Evolutionary conservation across 2,888 invertebrate genomes (phyloP), one percentile per base, ranked within the genome.

Genomic region (Ernsta delagoae): DNA sequence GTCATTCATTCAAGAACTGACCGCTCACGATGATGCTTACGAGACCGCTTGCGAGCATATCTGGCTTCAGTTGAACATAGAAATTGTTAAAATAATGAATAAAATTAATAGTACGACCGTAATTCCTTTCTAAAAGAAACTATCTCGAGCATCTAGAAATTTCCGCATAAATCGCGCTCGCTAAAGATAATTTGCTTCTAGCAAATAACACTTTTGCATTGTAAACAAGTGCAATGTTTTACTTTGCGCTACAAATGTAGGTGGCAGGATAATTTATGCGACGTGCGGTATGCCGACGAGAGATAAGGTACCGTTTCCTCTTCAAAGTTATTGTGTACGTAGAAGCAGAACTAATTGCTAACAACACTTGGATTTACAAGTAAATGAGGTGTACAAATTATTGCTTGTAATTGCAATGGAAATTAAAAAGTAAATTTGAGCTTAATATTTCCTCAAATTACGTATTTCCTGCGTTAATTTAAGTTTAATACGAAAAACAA

Each of bases 141-240:
- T 6, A 24, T 36, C 36, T 36, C 36, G 5, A 36, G 6, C 36
- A 36, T 36, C 36, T 36, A 6, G 6, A 36, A 36, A 36, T 36
- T 36, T 36, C 5, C 36, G 0, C 36, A 6, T 48, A 48, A 48
- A 48, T 48, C 48, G n/a, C 6, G 48, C 5, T 48, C 12, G 12
- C 48, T 48, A 12, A 12, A 12, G n/a, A 48, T 48, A 48, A 48
- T 48, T 48, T 48, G 48, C 48, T 12, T 48, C 12, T 12, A 48
- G 12, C 48, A 48, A 48, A 48, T 48, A 48, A 48, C 48, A n/a
- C 24, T 24, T 48, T 12, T 48, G 48, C 48, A 48, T 48, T 48
- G 48, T 12, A 48, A 48, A 5, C 12, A 48, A 48, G 6, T 48
- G 48, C 12, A 48, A 48, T 48, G 48, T 12, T 48, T 48, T 48